A percentile compares a stretch with the other conserved stretches of the same genome.
Conservation (phyloP, 2,797 vertebrate species). For the Esox masquinongy region DNA sequence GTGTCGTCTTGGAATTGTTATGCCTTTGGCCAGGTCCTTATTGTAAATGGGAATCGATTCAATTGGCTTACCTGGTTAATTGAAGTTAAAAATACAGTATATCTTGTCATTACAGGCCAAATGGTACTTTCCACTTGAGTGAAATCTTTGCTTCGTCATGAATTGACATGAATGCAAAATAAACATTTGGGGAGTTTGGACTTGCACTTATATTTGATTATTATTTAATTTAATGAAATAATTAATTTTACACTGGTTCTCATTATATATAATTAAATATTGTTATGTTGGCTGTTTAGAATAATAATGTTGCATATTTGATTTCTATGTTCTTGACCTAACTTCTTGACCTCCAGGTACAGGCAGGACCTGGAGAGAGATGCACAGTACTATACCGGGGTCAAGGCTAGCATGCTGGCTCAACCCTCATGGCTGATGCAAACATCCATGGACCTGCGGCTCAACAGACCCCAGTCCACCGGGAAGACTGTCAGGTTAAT, state of each 20-base stretch:
- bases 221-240: background rate
- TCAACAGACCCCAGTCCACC: slow-evolving; percentile 83
- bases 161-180: background rate
- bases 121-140: background rate
- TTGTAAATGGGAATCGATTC: no score
- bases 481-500: slow-evolving; percentile 76
- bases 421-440: slow-evolving; percentile 86
- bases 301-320: background rate
- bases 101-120: background rate
- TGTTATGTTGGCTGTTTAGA: background rate
- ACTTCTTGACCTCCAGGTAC: slow-evolving; percentile 58
- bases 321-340: background rate
- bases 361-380: slow-evolving; percentile 80
- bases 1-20: no score
- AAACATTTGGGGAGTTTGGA: background rate
- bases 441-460: slow-evolving; percentile 76
- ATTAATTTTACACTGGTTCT: background rate
- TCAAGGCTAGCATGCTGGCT: slow-evolving; percentile 77
- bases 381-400: slow-evolving; percentile 86
- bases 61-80: no score
- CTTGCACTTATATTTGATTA: background rate
- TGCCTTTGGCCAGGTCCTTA: no score
- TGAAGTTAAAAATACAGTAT: background rate
- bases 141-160: background rate
- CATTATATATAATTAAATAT: background rate